Conservation (phyloP, 2,113 vertebrate species). For the Pseudorasbora parva region DNA sequence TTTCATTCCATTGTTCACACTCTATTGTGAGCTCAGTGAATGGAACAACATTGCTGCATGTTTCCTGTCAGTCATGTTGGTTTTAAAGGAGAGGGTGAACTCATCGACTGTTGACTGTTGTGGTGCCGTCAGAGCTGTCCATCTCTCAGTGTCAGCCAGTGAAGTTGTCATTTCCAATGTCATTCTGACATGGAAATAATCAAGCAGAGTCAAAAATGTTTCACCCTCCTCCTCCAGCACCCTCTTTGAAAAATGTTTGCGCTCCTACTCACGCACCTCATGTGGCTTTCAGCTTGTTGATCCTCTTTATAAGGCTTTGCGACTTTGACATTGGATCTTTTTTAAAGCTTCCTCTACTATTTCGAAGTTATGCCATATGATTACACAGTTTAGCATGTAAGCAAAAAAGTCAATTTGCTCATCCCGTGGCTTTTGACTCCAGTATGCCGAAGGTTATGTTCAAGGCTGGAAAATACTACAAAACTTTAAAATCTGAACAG, state of each 20-base stretch:
- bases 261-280: slow-evolving; percentile 21
- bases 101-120: slow-evolving; percentile 53
- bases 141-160: slow-evolving; percentile 53
- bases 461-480: neutral
- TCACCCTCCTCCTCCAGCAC: slow-evolving; percentile 39
- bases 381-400: slow-evolving; percentile 17
- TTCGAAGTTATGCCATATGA: slow-evolving; percentile 16
- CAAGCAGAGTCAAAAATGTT: slow-evolving; percentile 45
- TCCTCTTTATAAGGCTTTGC: slow-evolving; percentile 26
- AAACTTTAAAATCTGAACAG: neutral
- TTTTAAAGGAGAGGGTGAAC: slow-evolving; percentile 56
- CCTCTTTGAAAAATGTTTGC: slow-evolving; percentile 20
- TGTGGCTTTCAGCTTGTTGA: slow-evolving; percentile 19
- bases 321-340: slow-evolving; percentile 16
- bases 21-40: slow-evolving; percentile 57
- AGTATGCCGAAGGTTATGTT: neutral
- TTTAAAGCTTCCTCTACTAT: slow-evolving; percentile 29
- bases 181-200: slow-evolving; percentile 56
- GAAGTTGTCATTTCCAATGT: slow-evolving; percentile 59
- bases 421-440: neutral
- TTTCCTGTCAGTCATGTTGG: slow-evolving; percentile 59
- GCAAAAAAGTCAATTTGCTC: neutral
- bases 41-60: slow-evolving; percentile 59
- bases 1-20: slow-evolving; percentile 54
- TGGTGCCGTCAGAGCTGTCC: slow-evolving; percentile 57